Evolutionary conservation across 2,797 vertebrate genomes (phyloP), one percentile per base, ranked within the genome.

Genomic region (Mormyrus hasselquistii): DNA sequence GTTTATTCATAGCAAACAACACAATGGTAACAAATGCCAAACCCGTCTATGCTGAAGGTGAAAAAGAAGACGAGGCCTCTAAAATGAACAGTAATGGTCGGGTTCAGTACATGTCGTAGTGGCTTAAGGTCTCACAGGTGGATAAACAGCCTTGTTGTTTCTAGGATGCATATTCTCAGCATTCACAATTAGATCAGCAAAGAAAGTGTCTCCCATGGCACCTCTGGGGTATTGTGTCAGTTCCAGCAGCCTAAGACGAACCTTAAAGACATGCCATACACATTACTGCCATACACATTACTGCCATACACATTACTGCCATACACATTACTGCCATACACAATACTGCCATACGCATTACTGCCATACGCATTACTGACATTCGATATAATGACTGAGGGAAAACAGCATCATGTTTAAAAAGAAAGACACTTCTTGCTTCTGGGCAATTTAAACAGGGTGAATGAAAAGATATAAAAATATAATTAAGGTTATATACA

Each of bases 111-210:
- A 92, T 92, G 91, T 89, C 90, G 92, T 91, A 92, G 93, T 93
- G 91, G 92, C 92, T 92, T 91, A 91, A 91, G 92, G 91, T 89
- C 90, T 88, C 90, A 90, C 79, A 90, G 92, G 91, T 90, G 92
- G 92, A 94, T 94, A 94, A 92, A 94, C 93, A 95, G 94, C 91
- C 92, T 94, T 91, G 89, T 94, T 91, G 89, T 90, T 91, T 76
- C 90, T 59, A 82, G 89, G 65, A 91, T 91, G 91, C 90, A 90
- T 91, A 91, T 90, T 93, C 88, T 90, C 89, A 62, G 65, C 91
- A 90, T 88, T 91, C 92, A 88, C 87, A 92, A 92, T 90, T 90
- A 91, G 92, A 92, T 93, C 92, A 92, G 87, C 47, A 82, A 89
- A 76, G 91, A 87, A 82, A 88, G 90, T 88, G 89, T 65, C 34